phyloP scores from a whole-genome alignment of 2,113 vertebrate genomes.

The Pelodiscus sinensis region DNA sequence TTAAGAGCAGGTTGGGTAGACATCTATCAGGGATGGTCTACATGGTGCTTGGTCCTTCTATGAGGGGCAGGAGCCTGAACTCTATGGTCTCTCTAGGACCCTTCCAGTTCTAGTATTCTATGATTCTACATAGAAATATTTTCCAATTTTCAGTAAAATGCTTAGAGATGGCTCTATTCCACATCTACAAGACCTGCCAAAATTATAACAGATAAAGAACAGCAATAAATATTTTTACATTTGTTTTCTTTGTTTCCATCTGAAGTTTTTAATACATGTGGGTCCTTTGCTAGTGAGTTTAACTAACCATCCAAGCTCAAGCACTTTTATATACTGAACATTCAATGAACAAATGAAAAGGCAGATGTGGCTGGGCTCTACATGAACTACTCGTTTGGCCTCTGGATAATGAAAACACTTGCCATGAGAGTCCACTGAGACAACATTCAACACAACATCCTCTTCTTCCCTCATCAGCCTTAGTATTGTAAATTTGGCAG shows the following conservation, averaged over 20 bases:
- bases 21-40: too few species aligned
- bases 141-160: neutral
- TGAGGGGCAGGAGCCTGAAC: too few species aligned
- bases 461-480: neutral
- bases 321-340: neutral
- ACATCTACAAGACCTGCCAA: neutral
- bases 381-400: neutral
- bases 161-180: neutral
- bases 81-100: too few species aligned
- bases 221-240: neutral
- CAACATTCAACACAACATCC: neutral
- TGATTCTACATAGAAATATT: neutral
- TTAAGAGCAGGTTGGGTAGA: too few species aligned
- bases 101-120: too few species aligned
- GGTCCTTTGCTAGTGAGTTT: neutral
- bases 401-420: neutral
- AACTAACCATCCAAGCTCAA: neutral
- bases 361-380: neutral
- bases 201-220: neutral
- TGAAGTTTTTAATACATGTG: neutral
- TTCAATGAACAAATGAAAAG: neutral
- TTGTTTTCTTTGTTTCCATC: slow-evolving; percentile 1
- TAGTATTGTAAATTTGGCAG: neutral
- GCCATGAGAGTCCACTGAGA: neutral
- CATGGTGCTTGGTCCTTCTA: too few species aligned